Base-by-base conservation (phyloP, 2,797 vertebrate species). In the Acanthurus tractus region DNA sequence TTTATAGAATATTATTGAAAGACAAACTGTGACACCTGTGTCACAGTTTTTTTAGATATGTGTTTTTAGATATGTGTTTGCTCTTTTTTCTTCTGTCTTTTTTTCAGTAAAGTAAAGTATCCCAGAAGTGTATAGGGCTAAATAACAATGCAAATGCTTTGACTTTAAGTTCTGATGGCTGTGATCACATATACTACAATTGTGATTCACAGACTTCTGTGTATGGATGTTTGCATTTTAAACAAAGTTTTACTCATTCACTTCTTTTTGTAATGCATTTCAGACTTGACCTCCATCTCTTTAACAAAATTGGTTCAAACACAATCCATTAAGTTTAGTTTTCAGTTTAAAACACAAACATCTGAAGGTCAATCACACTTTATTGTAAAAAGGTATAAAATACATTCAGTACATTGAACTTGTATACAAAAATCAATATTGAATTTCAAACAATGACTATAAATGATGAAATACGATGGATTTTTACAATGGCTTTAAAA, bases 351-450 rank as follows among this genome's bases (percentile, higher is more conserved):
- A 74, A 36, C 36, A 54, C 13, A 74, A 69, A 70, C 5, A 1
- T 23, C 4, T 18, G 15, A 36, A 50, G 25, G n/a, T 61, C 38
- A 8, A 82, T 34, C 45, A 79, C 34, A 48, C 59, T 92, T 89
- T 91, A 90, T 88, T 90, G 59, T 86, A 86, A 85, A 90, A 87
- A 86, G 36, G 61, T 81, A 74, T 64, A 69, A 89, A 89, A 90
- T 56, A 79, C 53, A 81, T 73, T 86, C 36, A 88, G 50, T 52
- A 70, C 46, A 82, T n/a, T 50, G 11, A 36, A 65, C 75, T 5
- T 29, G 15, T n/a, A 70, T 76, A 88, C 13, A 81, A 84, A 81
- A 85, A 38, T 5, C 12, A 54, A 63, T 12, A 64, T 8, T 55
- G 45, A 69, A 3, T 29, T 53, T 9, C 6, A 74, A 61, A 82